A percentile compares a stretch with the other conserved stretches of the same genome.
Evolutionary conservation across 2,888 invertebrate genomes (phyloP).

Genomic region (Diarsia mendica): DNA sequence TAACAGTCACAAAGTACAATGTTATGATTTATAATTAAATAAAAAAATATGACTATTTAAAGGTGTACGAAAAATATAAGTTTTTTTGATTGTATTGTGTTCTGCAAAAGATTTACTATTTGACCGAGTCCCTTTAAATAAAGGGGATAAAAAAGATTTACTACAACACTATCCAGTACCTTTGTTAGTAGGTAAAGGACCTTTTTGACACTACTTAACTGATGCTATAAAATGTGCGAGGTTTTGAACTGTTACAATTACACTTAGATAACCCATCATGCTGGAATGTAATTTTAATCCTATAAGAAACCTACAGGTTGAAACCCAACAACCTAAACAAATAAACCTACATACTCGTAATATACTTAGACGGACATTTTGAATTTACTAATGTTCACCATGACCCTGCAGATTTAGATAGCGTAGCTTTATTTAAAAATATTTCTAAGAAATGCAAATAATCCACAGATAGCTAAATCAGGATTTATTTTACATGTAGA

Average conservation of each 20-base stretch:
- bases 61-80: background rate
- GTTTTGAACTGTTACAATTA: background rate
- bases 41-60: no score
- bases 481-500: constrained; percentile 3
- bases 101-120: background rate
- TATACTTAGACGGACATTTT: constrained; percentile 30
- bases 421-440: background rate
- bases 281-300: background rate
- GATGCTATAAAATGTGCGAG: background rate
- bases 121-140: no score
- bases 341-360: background rate
- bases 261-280: background rate
- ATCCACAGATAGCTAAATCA: constrained; percentile 42
- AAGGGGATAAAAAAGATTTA: no score
- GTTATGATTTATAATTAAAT: background rate
- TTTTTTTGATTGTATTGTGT: background rate
- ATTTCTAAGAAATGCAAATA: constrained; percentile 26
- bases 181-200: no score
- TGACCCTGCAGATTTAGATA: constrained; percentile 44
- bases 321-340: background rate
- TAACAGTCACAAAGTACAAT: background rate
- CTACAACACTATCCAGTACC: background rate
- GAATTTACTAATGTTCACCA: background rate
- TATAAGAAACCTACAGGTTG: background rate
- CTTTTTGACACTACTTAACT: background rate